phyloP scores from a whole-genome alignment of 2,113 vertebrate species.

The Chelonoidis abingdonii region DNA sequence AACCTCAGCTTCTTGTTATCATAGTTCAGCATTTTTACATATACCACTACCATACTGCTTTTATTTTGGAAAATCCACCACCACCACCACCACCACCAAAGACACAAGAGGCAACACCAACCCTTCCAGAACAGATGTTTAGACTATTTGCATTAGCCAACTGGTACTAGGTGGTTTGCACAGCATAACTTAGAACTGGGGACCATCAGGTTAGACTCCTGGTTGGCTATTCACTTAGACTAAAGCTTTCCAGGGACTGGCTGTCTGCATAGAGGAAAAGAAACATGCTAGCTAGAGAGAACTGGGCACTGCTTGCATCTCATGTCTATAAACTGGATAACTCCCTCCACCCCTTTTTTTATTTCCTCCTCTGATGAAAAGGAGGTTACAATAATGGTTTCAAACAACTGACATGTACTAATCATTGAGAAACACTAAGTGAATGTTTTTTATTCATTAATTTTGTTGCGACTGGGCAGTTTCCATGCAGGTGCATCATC shows the following conservation, averaged over 20 bases:
- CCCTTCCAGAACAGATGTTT: neutral
- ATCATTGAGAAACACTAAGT: neutral
- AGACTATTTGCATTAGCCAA: neutral
- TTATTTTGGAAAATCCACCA: neutral
- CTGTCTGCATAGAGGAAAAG: neutral
- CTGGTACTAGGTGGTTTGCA: neutral
- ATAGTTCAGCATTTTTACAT: neutral
- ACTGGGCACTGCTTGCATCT: rapidly evolving
- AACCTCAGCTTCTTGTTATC: neutral
- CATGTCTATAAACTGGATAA: neutral
- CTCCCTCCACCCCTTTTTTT: rapidly evolving
- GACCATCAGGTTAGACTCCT: neutral
- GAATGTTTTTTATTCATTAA: neutral
- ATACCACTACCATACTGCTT: neutral
- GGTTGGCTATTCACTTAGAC: rapidly evolving
- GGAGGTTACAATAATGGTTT: rapidly evolving
- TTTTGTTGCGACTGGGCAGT: neutral
- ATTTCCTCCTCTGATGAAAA: neutral
- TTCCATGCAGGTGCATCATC: neutral
- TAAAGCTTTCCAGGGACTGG: neutral
- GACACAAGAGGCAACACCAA: rapidly evolving
- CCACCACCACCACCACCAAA: neutral
- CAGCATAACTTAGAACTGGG: neutral
- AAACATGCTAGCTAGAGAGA: neutral
- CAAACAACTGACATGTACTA: neutral